These are phyloP conservation scores for Oncopodura yosiiana DNA, from an alignment of 1,140 invertebrate genomes.

Conservation along the genomic window DNA sequence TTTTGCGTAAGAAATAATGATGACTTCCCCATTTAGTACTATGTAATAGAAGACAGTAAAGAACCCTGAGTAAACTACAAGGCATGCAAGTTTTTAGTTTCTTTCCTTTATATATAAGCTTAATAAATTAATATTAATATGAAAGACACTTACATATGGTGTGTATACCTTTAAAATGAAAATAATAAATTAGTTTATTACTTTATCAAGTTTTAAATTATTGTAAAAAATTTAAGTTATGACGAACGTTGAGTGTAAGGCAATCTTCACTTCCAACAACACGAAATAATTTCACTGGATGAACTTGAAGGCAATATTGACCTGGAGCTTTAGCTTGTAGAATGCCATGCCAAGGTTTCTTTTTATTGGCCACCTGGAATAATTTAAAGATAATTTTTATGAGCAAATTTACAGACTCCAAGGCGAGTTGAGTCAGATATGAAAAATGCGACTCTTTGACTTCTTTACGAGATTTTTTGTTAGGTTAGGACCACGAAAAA, in stretches of 20 bases:
- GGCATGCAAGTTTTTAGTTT: too few relatives aligned
- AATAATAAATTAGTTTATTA: not conserved
- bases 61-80: too few relatives aligned
- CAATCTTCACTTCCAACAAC: slow-evolving; percentile 12
- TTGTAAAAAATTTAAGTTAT: too few relatives aligned
- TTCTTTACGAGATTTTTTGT: too few relatives aligned
- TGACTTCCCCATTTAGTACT: too few relatives aligned
- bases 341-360: slow-evolving; percentile 2
- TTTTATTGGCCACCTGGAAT: not conserved
- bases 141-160: not conserved
- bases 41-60: too few relatives aligned
- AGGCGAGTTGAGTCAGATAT: not conserved
- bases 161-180: slow-evolving; percentile 1
- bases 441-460: too few relatives aligned
- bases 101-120: too few relatives aligned
- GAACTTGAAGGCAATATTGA: slow-evolving; percentile 7
- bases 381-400: not conserved
- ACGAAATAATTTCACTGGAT: not conserved
- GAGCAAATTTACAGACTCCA: not conserved
- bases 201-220: not conserved
- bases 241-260: slow-evolving; percentile 8
- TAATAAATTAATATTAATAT: not conserved
- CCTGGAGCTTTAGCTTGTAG: not conserved
- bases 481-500: too few relatives aligned
- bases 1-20: too few relatives aligned